Conservation (phyloP, 2,797 vertebrate genomes). For the Acestrorhynchus altus region DNA sequence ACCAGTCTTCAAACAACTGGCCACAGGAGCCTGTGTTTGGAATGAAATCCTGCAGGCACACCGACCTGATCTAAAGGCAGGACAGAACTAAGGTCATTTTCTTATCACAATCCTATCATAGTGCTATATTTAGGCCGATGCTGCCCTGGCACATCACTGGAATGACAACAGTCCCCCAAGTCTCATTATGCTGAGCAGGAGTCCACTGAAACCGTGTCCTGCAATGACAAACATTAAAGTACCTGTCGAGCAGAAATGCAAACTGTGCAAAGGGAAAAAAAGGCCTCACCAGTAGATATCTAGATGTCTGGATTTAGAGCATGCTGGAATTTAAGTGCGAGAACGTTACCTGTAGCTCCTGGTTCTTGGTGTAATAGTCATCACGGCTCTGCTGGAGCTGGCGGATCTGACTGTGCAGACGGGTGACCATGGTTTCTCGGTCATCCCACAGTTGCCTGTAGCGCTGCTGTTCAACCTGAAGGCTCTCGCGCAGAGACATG, state of each 20-base stretch:
- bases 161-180: neutral
- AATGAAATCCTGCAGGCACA: too few relatives aligned
- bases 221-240: neutral
- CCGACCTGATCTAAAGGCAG: too few relatives aligned
- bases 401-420: slow-evolving; percentile 92
- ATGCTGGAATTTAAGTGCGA: neutral
- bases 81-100: too few relatives aligned
- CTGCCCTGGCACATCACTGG: neutral
- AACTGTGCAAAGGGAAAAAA: neutral
- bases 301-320: too few relatives aligned
- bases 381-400: slow-evolving; percentile 92
- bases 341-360: slow-evolving; percentile 86
- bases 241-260: neutral
- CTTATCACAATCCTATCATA: neutral
- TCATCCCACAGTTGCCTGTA: slow-evolving; percentile 92
- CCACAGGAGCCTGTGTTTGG: too few relatives aligned
- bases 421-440: slow-evolving; percentile 87
- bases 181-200: neutral
- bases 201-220: neutral
- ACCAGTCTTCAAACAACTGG: too few relatives aligned
- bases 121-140: neutral
- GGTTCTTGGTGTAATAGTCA: slow-evolving; percentile 96
- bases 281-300: neutral
- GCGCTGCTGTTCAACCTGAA: slow-evolving; percentile 90
- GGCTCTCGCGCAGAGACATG: slow-evolving; percentile 86